phyloP scores from a whole-genome alignment of 2,888 invertebrate genomes.

The Elegia similella region DNA sequence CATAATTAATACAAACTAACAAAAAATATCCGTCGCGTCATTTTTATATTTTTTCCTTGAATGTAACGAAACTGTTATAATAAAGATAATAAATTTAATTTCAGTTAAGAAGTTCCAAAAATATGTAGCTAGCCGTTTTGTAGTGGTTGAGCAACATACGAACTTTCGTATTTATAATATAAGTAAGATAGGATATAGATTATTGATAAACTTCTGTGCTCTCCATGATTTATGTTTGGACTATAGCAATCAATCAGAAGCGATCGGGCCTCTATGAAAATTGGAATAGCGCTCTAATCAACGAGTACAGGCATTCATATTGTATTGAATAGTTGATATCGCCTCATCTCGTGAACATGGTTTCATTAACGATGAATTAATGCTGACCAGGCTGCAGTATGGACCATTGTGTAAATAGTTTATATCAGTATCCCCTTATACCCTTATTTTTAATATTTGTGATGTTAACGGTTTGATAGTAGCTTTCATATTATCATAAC shows the following conservation, averaged over 20 bases:
- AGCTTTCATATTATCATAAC: too few species aligned
- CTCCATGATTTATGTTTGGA: constrained; percentile 10
- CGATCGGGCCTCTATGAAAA: constrained; percentile 62
- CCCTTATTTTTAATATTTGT: too few species aligned
- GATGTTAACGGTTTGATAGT: too few species aligned
- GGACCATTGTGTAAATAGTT: constrained; percentile 5
- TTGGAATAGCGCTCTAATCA: constrained; percentile 69
- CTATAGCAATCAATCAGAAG: constrained; percentile 63
- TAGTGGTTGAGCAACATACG: too few species aligned
- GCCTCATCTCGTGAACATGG: constrained; percentile 44
- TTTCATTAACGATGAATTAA: constrained; percentile 43
- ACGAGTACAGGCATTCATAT: constrained; percentile 62
- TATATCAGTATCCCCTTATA: background rate
- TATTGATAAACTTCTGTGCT: background rate
- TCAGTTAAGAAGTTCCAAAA: too few species aligned
- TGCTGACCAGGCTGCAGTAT: constrained; percentile 19
- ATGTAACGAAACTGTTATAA: too few species aligned
- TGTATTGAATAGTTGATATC: constrained; percentile 68
- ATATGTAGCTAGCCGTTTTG: too few species aligned
- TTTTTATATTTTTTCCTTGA: too few species aligned
- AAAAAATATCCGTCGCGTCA: too few species aligned
- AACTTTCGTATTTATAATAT: too few species aligned
- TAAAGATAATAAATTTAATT: too few species aligned
- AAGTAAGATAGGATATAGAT: background rate
- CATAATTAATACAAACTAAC: too few species aligned